phyloP scores from a whole-genome alignment of 2,888 invertebrate genomes.

The Mimumesa dahlbomi region DNA sequence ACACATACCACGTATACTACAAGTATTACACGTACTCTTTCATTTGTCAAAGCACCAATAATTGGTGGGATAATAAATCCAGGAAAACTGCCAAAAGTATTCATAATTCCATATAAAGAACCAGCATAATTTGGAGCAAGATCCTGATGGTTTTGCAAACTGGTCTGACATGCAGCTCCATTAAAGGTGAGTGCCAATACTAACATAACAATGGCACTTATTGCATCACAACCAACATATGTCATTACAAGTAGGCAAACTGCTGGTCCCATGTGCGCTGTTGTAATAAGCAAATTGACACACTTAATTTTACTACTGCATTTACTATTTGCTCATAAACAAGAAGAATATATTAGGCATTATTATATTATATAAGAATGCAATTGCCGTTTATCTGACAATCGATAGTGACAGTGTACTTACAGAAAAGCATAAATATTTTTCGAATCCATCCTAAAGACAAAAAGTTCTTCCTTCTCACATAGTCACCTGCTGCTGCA shows the following conservation, averaged over 20 bases:
- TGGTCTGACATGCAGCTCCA: conserved; percentile 78
- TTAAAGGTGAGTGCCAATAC: conserved; percentile 73
- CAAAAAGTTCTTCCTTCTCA: conserved; percentile 81
- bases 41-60: conserved; percentile 73
- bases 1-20: background rate
- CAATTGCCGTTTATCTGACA: background rate
- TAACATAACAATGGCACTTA: conserved; percentile 73
- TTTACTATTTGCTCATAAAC: too few species aligned
- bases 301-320: background rate
- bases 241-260: conserved; percentile 80
- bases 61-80: conserved; percentile 77
- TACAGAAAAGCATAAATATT: conserved; percentile 77
- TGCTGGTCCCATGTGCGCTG: conserved; percentile 81
- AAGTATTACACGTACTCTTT: conserved; percentile 60
- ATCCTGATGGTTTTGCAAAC: conserved; percentile 78
- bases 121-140: conserved; percentile 79
- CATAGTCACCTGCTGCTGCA: conserved; percentile 86
- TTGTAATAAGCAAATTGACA: conserved; percentile 12
- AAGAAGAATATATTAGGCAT: background rate
- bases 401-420: conserved; percentile 43
- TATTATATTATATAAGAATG: background rate
- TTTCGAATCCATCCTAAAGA: conserved; percentile 78
- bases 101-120: conserved; percentile 78
- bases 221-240: conserved; percentile 72
- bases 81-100: conserved; percentile 77